Evolutionary conservation across 2,113 vertebrate species (phyloP).

Genomic region (Promerops cafer): DNA sequence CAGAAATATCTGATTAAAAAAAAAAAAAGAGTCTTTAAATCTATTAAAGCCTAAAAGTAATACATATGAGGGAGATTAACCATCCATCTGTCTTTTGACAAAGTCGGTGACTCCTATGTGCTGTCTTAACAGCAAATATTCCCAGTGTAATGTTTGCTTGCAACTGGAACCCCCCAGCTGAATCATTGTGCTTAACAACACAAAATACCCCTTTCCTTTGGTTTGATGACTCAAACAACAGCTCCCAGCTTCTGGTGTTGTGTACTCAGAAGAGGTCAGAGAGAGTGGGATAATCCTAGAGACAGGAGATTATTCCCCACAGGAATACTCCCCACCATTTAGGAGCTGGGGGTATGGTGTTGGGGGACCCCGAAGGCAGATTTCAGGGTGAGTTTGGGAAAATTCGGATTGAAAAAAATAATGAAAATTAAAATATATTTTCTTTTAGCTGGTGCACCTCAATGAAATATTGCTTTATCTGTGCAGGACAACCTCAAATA

Average conservation of each 20-base stretch:
- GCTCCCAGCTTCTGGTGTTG: background rate
- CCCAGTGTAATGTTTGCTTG: background rate
- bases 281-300: background rate
- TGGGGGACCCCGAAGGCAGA: background rate
- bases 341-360: background rate
- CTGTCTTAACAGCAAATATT: background rate
- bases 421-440: background rate
- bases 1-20: background rate
- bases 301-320: background rate
- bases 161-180: background rate
- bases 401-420: background rate
- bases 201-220: background rate
- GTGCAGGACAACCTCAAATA: background rate
- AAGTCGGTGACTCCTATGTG: background rate
- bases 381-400: background rate
- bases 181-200: background rate
- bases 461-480: background rate
- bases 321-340: background rate
- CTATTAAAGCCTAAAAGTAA: background rate
- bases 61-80: background rate
- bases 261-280: too few relatives aligned
- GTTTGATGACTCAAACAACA: background rate
- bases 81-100: background rate
- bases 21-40: background rate
- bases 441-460: background rate